Percentiles rank a stretch among this genome's conserved stretches.
These are phyloP conservation scores for Apeira syringaria DNA, from an alignment of 2,888 invertebrate species.

Conservation along the genomic window DNA sequence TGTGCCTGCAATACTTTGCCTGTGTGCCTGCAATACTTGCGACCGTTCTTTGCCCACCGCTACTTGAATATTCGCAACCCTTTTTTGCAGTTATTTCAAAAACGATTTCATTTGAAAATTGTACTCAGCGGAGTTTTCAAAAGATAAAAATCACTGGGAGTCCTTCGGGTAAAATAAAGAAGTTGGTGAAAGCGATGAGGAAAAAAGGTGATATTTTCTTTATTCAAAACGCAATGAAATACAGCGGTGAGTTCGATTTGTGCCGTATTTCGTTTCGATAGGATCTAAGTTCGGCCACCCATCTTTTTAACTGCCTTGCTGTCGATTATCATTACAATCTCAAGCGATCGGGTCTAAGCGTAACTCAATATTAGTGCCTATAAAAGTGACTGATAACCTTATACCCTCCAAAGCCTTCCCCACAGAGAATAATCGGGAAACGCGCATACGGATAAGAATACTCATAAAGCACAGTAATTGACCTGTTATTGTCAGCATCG, in stretches of 20 bases:
- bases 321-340: conserved; percentile 77
- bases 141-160: conserved; percentile 21
- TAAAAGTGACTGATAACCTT: conserved; percentile 77
- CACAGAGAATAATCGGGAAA: conserved; percentile 49
- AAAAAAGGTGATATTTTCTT: conserved; percentile 38
- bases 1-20: conserved; percentile 32
- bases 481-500: conserved; percentile 28
- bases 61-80: conserved; percentile 31
- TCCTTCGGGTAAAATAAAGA: conserved; percentile 33
- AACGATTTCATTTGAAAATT: conserved; percentile 26
- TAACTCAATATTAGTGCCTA: conserved; percentile 78
- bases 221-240: conserved; percentile 46
- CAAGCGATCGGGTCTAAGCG: conserved; percentile 53
- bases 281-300: conserved; percentile 66
- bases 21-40: conserved; percentile 31
- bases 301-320: conserved; percentile 68
- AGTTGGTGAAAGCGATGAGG: conserved; percentile 47
- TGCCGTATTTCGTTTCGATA: conserved; percentile 46
- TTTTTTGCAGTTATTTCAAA: conserved; percentile 31
- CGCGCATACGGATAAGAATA: conserved; percentile 55
- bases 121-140: conserved; percentile 26
- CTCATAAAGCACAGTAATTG: conserved; percentile 33
- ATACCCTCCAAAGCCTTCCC: conserved; percentile 49
- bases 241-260: conserved; percentile 34
- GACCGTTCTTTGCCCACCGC: conserved; percentile 22